phyloP scores from a whole-genome alignment of 2,888 invertebrate species.

The Parelbella ahira region DNA sequence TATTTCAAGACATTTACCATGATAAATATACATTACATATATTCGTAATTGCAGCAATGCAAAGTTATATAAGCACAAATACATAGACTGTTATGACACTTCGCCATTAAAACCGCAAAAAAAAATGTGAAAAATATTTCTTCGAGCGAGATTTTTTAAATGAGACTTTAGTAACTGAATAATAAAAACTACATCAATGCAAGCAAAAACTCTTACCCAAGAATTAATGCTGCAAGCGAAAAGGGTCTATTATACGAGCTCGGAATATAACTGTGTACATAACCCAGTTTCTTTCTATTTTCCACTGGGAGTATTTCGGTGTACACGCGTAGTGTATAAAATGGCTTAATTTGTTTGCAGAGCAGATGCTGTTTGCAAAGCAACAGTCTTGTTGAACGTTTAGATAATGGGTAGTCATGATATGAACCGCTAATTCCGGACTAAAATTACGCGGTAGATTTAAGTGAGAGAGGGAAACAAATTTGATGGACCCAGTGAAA shows the following conservation, averaged over 20 bases:
- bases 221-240: slow-evolving; percentile 9
- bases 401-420: background rate
- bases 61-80: too few relatives aligned
- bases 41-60: too few relatives aligned
- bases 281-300: slow-evolving; percentile 12
- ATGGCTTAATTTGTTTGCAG: slow-evolving; percentile 14
- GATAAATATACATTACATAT: too few relatives aligned
- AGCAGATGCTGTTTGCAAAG: slow-evolving; percentile 13
- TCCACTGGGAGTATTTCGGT: slow-evolving; percentile 18
- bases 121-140: too few relatives aligned
- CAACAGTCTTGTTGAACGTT: slow-evolving; percentile 3
- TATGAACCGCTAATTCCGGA: background rate
- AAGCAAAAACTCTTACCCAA: background rate
- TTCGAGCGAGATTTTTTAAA: too few relatives aligned
- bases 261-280: slow-evolving; percentile 5
- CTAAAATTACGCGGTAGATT: too few relatives aligned
- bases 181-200: slow-evolving; percentile 1
- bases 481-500: too few relatives aligned
- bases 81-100: too few relatives aligned
- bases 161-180: too few relatives aligned
- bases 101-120: too few relatives aligned
- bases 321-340: slow-evolving; percentile 15
- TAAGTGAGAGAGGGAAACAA: too few relatives aligned
- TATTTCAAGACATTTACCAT: too few relatives aligned
- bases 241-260: slow-evolving; percentile 4